phyloP scores from a whole-genome alignment of 2,797 vertebrate species.

The Cyprinodon diabolis region DNA sequence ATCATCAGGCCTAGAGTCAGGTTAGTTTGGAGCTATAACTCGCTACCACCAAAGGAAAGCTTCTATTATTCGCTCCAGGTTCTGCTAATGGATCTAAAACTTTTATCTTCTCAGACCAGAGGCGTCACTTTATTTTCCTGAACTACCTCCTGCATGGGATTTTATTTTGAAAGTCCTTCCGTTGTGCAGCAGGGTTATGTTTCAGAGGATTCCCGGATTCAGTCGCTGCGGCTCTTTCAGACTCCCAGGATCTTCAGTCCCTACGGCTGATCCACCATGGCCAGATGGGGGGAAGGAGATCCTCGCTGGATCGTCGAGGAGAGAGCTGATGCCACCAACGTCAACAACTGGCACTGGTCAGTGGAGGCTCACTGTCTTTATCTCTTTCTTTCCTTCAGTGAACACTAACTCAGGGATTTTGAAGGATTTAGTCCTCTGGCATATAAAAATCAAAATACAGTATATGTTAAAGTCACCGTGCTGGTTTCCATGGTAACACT shows the following conservation, averaged over 20 bases:
- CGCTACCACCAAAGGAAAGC: no score
- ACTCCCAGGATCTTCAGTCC: no score
- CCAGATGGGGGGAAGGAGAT: constrained; percentile 94
- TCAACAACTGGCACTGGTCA: constrained; percentile 98
- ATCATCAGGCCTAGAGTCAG: no score
- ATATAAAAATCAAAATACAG: no score
- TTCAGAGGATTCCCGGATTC: constrained; percentile 11
- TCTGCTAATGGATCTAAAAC: no score
- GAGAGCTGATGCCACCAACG: constrained; percentile 92
- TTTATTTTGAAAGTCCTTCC: constrained; percentile 48
- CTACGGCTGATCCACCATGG: constrained; percentile 73
- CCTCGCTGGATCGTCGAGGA: constrained; percentile 96
- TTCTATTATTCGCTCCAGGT: no score
- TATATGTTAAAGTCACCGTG: not conserved
- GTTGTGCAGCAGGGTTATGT: constrained; percentile 25
- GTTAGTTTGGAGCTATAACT: no score
- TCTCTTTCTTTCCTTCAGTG: no score
- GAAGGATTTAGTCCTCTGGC: no score
- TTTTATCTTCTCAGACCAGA: no score
- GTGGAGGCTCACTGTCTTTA: not conserved
- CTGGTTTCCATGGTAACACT: constrained; percentile 12
- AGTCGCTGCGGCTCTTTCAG: no score
- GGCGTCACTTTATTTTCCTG: not conserved
- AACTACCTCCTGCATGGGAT: not conserved
- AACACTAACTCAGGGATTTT: not conserved